Conservation (phyloP, 1,140 invertebrate species). For the Ceratitis capitata region DNA sequence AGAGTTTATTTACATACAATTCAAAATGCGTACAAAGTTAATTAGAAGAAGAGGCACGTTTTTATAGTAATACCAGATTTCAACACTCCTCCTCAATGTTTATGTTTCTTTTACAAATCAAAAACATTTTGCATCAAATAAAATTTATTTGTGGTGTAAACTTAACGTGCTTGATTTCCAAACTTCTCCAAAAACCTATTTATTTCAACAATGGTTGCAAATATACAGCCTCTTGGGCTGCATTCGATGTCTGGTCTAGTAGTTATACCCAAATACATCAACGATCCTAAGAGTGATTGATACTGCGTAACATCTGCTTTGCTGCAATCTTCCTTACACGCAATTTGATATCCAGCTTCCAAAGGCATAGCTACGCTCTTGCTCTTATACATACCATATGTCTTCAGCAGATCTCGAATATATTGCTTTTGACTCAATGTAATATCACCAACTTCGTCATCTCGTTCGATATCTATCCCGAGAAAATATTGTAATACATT, state of each 20-base stretch:
- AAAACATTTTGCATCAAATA: background rate
- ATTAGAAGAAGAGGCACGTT: background rate
- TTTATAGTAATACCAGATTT: background rate
- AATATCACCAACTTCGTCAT: constrained; percentile 28
- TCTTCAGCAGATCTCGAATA: constrained; percentile 36
- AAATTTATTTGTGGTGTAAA: background rate
- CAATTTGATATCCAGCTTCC: constrained; percentile 32
- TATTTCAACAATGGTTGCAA: no score
- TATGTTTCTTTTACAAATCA: no score
- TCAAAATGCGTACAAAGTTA: no score
- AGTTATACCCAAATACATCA: constrained; percentile 39
- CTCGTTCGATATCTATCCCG: constrained; percentile 54
- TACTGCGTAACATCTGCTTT: constrained; percentile 31
- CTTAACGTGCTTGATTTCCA: background rate
- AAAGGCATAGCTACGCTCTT: constrained; percentile 11
- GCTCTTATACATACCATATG: constrained; percentile 39
- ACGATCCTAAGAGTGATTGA: constrained; percentile 39
- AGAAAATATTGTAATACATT: constrained; percentile 50
- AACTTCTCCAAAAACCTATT: no score
- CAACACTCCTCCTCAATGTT: background rate
- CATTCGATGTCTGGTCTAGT: constrained; percentile 43
- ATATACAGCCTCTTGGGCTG: no score
- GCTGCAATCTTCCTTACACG: constrained; percentile 9
- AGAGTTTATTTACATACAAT: no score
- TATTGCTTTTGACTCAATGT: constrained; percentile 41